Conservation (phyloP, 1,140 invertebrate species). For the Tetragnatha versicolor region DNA sequence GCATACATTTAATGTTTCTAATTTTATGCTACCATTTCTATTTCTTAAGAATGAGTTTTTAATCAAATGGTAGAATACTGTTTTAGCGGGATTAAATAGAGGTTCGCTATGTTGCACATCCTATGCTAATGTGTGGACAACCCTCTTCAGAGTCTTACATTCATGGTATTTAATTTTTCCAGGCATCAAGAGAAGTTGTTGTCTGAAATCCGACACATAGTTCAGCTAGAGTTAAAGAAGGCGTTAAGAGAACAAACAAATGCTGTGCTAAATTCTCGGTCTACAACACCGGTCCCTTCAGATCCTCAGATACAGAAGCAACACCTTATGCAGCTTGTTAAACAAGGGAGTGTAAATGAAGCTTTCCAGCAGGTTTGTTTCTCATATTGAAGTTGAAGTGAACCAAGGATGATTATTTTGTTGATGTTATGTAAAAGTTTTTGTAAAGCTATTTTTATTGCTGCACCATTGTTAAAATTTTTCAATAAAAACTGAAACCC, state of each 20-base stretch:
- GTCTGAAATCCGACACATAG: neutral
- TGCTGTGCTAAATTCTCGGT: slow-evolving; percentile 56
- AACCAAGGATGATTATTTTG: no score
- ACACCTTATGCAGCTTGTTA: slow-evolving; percentile 77
- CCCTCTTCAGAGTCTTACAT: neutral
- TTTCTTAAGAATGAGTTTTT: no score
- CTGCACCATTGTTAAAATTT: no score
- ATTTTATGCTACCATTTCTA: no score
- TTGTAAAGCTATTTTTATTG: no score
- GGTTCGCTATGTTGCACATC: neutral
- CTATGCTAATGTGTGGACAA: neutral
- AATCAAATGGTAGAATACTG: neutral
- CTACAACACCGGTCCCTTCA: slow-evolving; percentile 60
- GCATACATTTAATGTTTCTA: no score
- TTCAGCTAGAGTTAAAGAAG: slow-evolving; percentile 68
- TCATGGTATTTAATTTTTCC: no score
- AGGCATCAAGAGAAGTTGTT: slow-evolving; percentile 57
- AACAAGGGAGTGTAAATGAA: slow-evolving; percentile 78
- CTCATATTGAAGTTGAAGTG: no score
- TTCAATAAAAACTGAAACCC: no score
- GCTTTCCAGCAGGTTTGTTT: slow-evolving; percentile 77
- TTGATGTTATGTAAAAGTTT: no score
- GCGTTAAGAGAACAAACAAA: slow-evolving; percentile 71
- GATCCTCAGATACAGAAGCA: slow-evolving; percentile 68
- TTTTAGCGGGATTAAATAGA: neutral